These are phyloP conservation scores for Siderastrea siderea DNA, from an alignment of 92 coral and sea anemone species.

Conservation along the genomic window DNA sequence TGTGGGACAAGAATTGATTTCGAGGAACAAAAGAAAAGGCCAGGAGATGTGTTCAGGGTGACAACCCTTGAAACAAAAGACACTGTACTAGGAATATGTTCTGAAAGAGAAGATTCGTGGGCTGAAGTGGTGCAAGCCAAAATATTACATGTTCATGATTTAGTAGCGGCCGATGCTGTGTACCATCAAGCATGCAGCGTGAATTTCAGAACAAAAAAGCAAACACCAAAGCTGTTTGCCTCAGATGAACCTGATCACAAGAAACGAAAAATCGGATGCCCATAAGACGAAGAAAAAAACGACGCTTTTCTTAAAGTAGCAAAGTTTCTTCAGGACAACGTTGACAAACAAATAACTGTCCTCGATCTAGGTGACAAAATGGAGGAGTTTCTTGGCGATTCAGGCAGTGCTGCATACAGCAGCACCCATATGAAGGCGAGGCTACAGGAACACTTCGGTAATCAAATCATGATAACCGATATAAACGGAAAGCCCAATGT, in stretches of 20 bases:
- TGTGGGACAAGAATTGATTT: slow-evolving; percentile 48
- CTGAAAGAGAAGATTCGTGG: slow-evolving; percentile 50
- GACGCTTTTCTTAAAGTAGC: not conserved
- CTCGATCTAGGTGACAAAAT: not conserved
- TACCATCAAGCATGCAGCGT: slow-evolving; percentile 65
- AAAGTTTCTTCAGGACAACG: not conserved
- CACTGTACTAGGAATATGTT: slow-evolving; percentile 26
- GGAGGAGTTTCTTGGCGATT: not conserved
- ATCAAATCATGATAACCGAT: slow-evolving; percentile 48
- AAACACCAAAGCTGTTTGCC: slow-evolving; percentile 37
- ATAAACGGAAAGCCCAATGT: slow-evolving; percentile 60
- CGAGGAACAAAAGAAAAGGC: slow-evolving; percentile 29
- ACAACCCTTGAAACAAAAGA: slow-evolving; percentile 35
- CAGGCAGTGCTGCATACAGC: slow-evolving; percentile 16
- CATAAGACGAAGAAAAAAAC: not conserved
- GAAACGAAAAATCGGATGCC: slow-evolving; percentile 57
- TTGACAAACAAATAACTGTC: not conserved
- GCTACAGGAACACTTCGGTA: slow-evolving; percentile 60
- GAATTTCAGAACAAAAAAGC: slow-evolving; percentile 53
- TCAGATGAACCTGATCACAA: slow-evolving; percentile 26
- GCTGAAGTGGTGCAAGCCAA: slow-evolving; percentile 39
- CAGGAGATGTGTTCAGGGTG: slow-evolving; percentile 37
- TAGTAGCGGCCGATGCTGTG: slow-evolving; percentile 62
- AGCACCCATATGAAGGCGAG: slow-evolving; percentile 50
- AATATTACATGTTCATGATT: slow-evolving; percentile 43